phyloP scores from a whole-genome alignment of 2,113 vertebrate genomes.

The Myrmophylax atrothorax region DNA sequence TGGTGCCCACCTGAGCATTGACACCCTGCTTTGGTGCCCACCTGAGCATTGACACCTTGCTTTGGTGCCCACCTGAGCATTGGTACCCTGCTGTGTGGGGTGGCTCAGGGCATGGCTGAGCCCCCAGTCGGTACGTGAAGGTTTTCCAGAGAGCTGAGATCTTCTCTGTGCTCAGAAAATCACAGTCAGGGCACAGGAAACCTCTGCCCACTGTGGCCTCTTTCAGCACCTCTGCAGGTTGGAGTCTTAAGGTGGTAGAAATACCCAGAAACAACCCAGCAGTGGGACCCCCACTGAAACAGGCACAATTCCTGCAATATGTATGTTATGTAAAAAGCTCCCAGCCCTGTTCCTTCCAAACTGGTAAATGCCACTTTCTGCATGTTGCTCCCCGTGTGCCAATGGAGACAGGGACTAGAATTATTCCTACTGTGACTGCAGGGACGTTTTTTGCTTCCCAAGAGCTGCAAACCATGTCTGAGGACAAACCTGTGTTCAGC shows the following conservation, averaged over 20 bases:
- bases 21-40: too few species aligned
- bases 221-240: not conserved
- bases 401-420: not conserved
- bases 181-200: not conserved
- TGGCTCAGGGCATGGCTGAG: too few species aligned
- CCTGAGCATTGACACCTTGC: too few species aligned
- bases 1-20: too few species aligned
- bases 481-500: not conserved
- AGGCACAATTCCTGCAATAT: not conserved
- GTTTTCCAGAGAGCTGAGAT: not conserved
- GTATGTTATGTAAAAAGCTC: not conserved
- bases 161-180: not conserved
- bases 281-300: not conserved
- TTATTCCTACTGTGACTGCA: not conserved
- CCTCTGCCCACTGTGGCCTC: not conserved
- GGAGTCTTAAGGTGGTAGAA: not conserved
- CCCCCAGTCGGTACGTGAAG: not conserved
- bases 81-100: too few species aligned
- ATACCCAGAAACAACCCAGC: not conserved
- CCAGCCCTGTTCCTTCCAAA: not conserved
- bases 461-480: not conserved
- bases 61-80: too few species aligned
- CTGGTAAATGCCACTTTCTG: not conserved
- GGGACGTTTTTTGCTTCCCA: not conserved
- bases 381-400: not conserved